phyloP scores from a whole-genome alignment of 2,888 invertebrate species.

The Metacarcinus magister region DNA sequence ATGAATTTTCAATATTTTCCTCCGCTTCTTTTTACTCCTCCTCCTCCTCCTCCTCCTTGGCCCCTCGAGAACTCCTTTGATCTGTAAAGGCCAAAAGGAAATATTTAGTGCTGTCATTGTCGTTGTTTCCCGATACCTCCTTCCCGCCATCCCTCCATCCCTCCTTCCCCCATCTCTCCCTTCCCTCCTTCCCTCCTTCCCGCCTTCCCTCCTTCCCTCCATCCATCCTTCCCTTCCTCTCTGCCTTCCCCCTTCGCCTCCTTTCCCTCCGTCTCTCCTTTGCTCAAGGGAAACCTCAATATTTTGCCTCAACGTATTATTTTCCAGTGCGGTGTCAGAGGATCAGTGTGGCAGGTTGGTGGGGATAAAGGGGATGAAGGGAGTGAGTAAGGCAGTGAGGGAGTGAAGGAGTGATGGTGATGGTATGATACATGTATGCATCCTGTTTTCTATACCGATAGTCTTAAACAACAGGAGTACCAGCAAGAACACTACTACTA shows the following conservation, averaged over 20 bases:
- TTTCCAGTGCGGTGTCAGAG: background rate
- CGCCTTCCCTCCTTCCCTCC: background rate
- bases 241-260: background rate
- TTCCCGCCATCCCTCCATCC: background rate
- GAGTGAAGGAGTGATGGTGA: background rate
- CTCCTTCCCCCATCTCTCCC: background rate
- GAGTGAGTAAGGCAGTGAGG: background rate
- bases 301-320: background rate
- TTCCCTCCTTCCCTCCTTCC: background rate
- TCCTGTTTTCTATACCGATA: too few relatives aligned
- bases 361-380: background rate
- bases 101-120: slow-evolving; percentile 32
- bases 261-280: background rate
- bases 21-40: background rate
- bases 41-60: slow-evolving; percentile 12
- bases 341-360: background rate
- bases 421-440: too few relatives aligned
- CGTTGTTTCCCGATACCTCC: background rate
- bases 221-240: background rate
- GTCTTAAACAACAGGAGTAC: too few relatives aligned
- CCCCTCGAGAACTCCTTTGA: slow-evolving; percentile 26
- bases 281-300: background rate
- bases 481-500: too few relatives aligned
- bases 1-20: background rate
- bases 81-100: background rate